Conservation (phyloP, 1,140 invertebrate species). For the Tetramorium parvispinum region DNA sequence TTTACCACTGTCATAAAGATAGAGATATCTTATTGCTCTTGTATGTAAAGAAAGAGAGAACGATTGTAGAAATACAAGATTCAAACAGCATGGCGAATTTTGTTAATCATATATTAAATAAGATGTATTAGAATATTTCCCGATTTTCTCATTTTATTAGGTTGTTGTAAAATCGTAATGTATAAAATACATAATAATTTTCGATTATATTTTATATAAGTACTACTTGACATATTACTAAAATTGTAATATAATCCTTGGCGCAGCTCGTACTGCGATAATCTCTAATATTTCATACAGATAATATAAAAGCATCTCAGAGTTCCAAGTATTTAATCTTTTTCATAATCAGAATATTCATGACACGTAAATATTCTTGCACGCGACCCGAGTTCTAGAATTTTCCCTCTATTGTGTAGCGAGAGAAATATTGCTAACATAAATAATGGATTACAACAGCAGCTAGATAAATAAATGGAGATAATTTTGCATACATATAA, state of each 20-base stretch:
- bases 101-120: not conserved
- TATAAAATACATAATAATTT: not conserved
- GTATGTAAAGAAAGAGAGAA: not conserved
- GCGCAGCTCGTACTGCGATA: not conserved
- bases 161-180: not conserved
- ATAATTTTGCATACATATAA: not conserved
- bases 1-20: not conserved
- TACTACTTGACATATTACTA: not conserved
- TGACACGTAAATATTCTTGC: not conserved
- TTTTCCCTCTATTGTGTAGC: not conserved
- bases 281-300: not conserved
- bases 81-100: not conserved
- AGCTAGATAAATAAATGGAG: not conserved
- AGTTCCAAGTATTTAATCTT: constrained; percentile 25
- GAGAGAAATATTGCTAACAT: constrained; percentile 1
- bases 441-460: not conserved
- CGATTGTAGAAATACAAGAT: not conserved
- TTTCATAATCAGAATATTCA: not conserved
- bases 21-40: not conserved
- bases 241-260: not conserved
- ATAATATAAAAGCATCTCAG: not conserved
- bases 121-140: not conserved
- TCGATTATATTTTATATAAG: not conserved
- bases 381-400: not conserved
- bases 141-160: not conserved